A percentile compares a stretch with the other conserved stretches of the same genome.
Conservation (phyloP, 2,113 vertebrate genomes). For the Macroglossus sobrinus region DNA sequence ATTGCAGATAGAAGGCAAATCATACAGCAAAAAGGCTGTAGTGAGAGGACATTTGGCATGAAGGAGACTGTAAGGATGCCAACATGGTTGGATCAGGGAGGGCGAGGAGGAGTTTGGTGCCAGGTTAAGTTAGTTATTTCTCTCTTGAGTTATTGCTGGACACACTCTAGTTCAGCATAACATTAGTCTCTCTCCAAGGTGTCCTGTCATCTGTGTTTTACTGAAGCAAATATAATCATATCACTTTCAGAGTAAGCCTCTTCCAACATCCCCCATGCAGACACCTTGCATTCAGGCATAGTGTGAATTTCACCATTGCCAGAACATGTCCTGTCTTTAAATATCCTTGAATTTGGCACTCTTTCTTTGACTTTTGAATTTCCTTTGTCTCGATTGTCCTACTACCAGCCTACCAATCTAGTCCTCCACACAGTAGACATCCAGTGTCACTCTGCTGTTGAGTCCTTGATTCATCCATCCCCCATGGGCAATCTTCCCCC, state of each 20-base stretch:
- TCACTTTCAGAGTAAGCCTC: not conserved
- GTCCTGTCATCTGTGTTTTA: not conserved
- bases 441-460: not conserved
- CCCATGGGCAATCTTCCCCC: not conserved
- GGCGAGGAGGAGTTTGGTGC: not conserved
- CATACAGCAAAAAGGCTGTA: not conserved
- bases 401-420: not conserved
- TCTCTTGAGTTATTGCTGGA: not conserved
- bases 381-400: not conserved
- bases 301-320: not conserved
- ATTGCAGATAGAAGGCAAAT: not conserved
- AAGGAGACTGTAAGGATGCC: not conserved
- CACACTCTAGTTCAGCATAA: not conserved
- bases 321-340: not conserved
- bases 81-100: not conserved
- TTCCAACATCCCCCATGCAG: rapidly evolving
- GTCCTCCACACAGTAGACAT: not conserved
- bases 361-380: not conserved
- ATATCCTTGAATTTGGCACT: not conserved
- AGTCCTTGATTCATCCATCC: not conserved
- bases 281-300: not conserved
- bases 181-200: not conserved
- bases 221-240: not conserved
- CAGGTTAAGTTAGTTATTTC: not conserved
- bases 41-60: not conserved